Conservation (phyloP, 1,140 invertebrate genomes). For the Diorhabda sublineata region DNA sequence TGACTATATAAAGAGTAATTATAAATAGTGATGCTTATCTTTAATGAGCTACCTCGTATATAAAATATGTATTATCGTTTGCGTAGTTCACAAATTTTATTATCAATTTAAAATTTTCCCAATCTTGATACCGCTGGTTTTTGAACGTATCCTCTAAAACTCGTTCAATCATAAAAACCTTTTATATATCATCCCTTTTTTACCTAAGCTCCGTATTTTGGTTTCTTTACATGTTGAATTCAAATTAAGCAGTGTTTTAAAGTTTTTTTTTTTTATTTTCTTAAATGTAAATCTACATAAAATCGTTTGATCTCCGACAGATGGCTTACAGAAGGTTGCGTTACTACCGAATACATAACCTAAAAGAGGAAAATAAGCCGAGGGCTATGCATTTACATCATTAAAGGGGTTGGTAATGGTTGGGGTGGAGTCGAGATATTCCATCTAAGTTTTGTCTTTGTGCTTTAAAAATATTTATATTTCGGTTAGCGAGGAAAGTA, state of each 20-base stretch:
- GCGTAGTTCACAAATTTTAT: too few relatives aligned
- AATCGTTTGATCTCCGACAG: slow-evolving; percentile 40
- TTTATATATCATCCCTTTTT: slow-evolving; percentile 12
- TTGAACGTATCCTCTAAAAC: neutral
- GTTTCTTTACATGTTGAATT: slow-evolving; percentile 38
- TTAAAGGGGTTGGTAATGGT: slow-evolving; percentile 37
- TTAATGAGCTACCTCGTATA: too few relatives aligned
- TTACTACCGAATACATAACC: slow-evolving; percentile 20
- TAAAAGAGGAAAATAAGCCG: slow-evolving; percentile 23
- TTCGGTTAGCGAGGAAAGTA: slow-evolving; percentile 24
- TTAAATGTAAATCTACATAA: slow-evolving; percentile 42
- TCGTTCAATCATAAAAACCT: slow-evolving; percentile 8
- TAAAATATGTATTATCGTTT: too few relatives aligned
- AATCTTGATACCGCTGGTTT: too few relatives aligned
- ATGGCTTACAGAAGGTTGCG: slow-evolving; percentile 34
- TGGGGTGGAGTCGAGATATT: slow-evolving; percentile 38
- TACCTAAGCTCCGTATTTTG: slow-evolving; percentile 29
- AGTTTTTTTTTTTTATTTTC: slow-evolving; percentile 40
- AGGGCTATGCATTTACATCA: slow-evolving; percentile 40
- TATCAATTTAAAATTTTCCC: too few relatives aligned
- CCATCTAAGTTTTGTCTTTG: slow-evolving; percentile 45
- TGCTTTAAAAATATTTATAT: slow-evolving; percentile 43
- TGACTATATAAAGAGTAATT: too few relatives aligned
- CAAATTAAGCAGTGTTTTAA: slow-evolving; percentile 42
- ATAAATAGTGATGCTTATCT: too few relatives aligned